phyloP scores from a whole-genome alignment of 2,113 vertebrate genomes.

The Entelurus aequoreus region DNA sequence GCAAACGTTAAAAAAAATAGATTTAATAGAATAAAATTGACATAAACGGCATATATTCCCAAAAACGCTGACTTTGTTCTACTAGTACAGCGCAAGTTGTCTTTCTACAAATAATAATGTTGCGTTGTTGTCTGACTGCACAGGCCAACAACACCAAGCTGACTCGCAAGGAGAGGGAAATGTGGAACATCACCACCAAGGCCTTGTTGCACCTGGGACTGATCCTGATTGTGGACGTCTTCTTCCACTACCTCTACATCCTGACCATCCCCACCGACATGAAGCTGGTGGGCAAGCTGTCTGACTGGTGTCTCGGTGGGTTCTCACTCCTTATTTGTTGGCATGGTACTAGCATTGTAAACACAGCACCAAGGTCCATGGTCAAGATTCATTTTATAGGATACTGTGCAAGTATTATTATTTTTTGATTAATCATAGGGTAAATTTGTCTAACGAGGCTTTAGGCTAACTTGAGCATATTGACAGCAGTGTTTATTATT shows the following conservation, averaged over 20 bases:
- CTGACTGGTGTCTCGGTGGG: conserved; percentile 90
- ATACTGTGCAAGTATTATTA: too few relatives aligned
- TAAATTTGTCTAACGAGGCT: too few relatives aligned
- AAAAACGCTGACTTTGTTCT: too few relatives aligned
- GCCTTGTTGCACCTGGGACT: conserved; percentile 76
- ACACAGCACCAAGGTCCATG: background rate
- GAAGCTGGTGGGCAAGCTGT: conserved; percentile 81
- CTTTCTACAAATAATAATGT: too few relatives aligned
- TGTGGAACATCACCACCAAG: conserved; percentile 82
- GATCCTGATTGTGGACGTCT: conserved; percentile 81
- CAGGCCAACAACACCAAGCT: conserved; percentile 80
- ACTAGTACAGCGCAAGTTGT: too few relatives aligned
- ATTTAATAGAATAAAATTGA: too few relatives aligned
- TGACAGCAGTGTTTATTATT: too few relatives aligned
- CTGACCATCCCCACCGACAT: conserved; percentile 90
- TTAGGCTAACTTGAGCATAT: too few relatives aligned
- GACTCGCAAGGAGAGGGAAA: conserved; percentile 79
- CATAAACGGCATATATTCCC: too few relatives aligned
- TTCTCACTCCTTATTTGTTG: conserved; percentile 14
- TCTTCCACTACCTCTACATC: conserved; percentile 98
- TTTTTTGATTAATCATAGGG: too few relatives aligned
- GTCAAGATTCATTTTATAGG: too few relatives aligned
- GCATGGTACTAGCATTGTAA: background rate
- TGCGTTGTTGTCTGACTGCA: background rate
- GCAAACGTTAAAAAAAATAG: too few relatives aligned